Evolutionary conservation across 37 sponge, comb jelly and placozoan genomes (phyloP).

Genomic region (Spongilla lacustris): DNA sequence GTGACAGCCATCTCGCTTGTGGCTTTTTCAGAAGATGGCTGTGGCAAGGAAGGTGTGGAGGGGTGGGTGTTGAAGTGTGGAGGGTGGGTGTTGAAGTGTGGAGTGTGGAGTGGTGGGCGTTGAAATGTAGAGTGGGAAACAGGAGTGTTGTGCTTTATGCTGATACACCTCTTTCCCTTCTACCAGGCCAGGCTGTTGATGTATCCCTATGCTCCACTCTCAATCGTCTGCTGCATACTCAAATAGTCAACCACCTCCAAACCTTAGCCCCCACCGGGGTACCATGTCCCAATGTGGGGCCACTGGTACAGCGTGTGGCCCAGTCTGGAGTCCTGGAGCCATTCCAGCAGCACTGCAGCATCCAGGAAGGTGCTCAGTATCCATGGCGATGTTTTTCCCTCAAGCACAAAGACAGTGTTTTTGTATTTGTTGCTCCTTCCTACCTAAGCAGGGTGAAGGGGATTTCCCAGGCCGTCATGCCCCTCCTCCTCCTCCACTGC

Average conservation of each 20-base stretch:
- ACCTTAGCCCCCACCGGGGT: slow-evolving; percentile 22
- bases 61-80: too few species aligned
- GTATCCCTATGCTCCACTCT: slow-evolving; percentile 13
- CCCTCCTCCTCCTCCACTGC: slow-evolving; percentile 33
- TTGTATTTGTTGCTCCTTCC: slow-evolving; percentile 26
- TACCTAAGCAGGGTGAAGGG: background rate
- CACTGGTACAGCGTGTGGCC: slow-evolving; percentile 7
- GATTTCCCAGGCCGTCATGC: background rate
- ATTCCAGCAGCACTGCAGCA: too few species aligned
- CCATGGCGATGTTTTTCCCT: slow-evolving; percentile 41
- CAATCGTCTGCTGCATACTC: slow-evolving; percentile 14
- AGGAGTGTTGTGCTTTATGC: too few species aligned
- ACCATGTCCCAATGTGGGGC: background rate
- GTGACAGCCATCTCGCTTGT: slow-evolving; percentile 14
- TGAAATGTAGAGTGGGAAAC: too few species aligned
- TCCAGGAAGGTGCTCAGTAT: background rate
- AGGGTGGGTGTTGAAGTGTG: too few species aligned
- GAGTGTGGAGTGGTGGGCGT: too few species aligned
- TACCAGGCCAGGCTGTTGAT: too few species aligned
- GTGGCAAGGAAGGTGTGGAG: background rate
- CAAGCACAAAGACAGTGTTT: slow-evolving; percentile 22
- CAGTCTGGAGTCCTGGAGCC: background rate
- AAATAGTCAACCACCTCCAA: background rate
- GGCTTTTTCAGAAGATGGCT: slow-evolving; percentile 51
- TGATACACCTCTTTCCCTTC: too few species aligned